Evolutionary conservation across 2,797 vertebrate genomes (phyloP).

Genomic region (Anguilla pacifica): DNA sequence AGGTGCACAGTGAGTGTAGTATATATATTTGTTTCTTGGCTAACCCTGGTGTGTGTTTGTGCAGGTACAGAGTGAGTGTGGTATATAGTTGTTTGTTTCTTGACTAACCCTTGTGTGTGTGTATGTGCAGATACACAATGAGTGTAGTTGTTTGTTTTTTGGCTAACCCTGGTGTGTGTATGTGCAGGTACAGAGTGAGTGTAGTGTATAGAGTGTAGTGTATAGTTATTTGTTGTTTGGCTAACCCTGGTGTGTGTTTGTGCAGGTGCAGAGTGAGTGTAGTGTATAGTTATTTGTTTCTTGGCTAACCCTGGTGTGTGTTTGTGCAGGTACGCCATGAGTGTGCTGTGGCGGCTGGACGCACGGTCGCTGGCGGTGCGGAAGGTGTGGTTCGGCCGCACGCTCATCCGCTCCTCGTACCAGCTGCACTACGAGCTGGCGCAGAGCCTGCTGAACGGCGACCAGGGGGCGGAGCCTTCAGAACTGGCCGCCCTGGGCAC

Average conservation of each 20-base stretch:
- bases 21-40: not conserved
- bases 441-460: conserved; percentile 84
- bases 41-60: not conserved
- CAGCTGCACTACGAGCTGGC: conserved; percentile 91
- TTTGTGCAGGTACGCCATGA: conserved; percentile 85
- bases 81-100: not conserved
- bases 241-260: not conserved
- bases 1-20: not conserved
- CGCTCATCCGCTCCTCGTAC: conserved; percentile 87
- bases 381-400: conserved; percentile 79
- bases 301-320: not conserved
- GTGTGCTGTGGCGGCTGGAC: conserved; percentile 89
- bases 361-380: conserved; percentile 68
- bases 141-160: not conserved
- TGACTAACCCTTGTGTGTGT: not conserved
- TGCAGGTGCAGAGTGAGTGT: not conserved
- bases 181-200: not conserved
- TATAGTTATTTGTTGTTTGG: not conserved
- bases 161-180: not conserved
- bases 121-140: not conserved
- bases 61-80: not conserved
- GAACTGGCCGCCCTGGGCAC: conserved; percentile 73
- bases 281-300: not conserved
- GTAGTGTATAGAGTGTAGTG: not conserved
- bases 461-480: conserved; percentile 69